A percentile compares a stretch with the other conserved stretches of the same genome.
Conservation (phyloP, 2,888 invertebrate species). For the Syrista parreyssii region DNA sequence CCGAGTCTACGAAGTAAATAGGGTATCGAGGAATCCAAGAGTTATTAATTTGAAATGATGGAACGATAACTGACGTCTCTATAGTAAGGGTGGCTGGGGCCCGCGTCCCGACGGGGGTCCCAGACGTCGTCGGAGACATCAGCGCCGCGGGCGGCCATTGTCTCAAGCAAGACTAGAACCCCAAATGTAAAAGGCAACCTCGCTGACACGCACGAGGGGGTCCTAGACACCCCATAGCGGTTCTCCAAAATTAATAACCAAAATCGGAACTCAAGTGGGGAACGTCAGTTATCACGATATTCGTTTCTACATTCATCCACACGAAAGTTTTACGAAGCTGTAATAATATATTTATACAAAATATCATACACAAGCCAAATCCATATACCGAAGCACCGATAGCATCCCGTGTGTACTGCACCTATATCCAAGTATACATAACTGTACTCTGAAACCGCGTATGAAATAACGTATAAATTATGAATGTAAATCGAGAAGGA, state of each 20-base stretch:
- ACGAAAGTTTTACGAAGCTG: neutral
- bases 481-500: constrained; percentile 35
- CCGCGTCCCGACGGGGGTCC: constrained; percentile 57
- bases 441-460: neutral
- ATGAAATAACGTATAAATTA: constrained; percentile 40
- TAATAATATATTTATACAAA: neutral
- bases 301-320: neutral
- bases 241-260: constrained; percentile 54
- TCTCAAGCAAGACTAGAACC: constrained; percentile 37
- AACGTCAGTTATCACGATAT: constrained; percentile 2
- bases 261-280: constrained; percentile 26
- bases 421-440: neutral
- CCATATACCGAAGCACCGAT: neutral
- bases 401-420: too few relatives aligned
- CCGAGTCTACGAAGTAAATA: neutral
- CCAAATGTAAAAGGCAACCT: constrained; percentile 40
- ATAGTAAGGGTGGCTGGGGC: constrained; percentile 54
- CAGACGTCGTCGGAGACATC: constrained; percentile 64
- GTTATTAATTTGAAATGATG: constrained; percentile 46
- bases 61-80: constrained; percentile 61
- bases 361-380: too few relatives aligned
- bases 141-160: constrained; percentile 63
- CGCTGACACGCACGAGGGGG: constrained; percentile 56
- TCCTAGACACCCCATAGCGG: constrained; percentile 49
- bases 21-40: constrained; percentile 5